Conservation (phyloP, 2,888 invertebrate genomes). For the Bursaphelenchus okinawaensis region DNA sequence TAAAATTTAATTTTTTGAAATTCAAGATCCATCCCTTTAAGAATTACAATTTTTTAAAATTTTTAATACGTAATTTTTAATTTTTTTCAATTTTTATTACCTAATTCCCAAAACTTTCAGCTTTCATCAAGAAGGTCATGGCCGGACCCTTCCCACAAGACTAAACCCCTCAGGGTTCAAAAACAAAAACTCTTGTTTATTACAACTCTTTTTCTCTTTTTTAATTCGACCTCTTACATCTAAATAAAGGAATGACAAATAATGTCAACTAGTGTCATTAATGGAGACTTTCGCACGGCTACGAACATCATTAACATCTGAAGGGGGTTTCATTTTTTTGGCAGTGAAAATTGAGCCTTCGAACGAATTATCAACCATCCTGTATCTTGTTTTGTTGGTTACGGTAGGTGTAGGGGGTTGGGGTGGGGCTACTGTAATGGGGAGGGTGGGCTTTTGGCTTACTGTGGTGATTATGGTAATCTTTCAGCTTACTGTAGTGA, state of each 20-base stretch:
- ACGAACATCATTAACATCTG: too few species aligned
- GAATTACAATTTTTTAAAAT: not conserved
- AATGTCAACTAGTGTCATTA: not conserved
- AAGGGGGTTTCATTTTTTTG: too few species aligned
- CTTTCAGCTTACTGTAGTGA: too few species aligned
- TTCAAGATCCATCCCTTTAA: not conserved
- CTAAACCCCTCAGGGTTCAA: slow-evolving; percentile 15
- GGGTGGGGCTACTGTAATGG: too few species aligned
- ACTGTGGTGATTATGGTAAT: too few species aligned
- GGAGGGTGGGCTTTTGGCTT: too few species aligned
- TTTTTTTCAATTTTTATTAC: not conserved
- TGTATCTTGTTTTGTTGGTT: too few species aligned
- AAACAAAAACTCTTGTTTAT: not conserved
- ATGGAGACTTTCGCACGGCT: too few species aligned
- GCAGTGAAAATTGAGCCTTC: too few species aligned
- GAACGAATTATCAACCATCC: too few species aligned
- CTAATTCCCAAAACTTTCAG: slow-evolving; percentile 9
- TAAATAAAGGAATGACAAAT: not conserved
- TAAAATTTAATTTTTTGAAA: not conserved
- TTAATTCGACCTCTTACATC: not conserved
- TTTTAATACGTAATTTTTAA: not conserved
- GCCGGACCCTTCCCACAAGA: slow-evolving; percentile 61
- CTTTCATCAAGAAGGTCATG: slow-evolving; percentile 76
- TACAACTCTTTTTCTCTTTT: not conserved
- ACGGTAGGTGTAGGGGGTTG: too few species aligned